Base-by-base conservation (phyloP, 2,888 invertebrate species). In the Liposcelis brunnea region DNA sequence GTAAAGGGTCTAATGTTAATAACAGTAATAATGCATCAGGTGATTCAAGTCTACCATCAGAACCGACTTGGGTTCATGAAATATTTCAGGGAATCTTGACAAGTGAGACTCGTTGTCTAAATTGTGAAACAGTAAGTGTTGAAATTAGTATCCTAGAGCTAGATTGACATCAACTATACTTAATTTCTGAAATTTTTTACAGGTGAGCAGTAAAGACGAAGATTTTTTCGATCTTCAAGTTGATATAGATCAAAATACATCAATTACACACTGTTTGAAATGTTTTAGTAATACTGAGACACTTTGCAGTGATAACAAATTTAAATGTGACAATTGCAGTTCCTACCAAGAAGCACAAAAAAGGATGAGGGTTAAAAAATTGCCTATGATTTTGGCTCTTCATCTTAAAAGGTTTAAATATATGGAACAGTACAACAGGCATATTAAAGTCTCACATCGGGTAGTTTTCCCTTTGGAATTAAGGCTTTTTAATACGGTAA, bases 71-170 rank as follows among this genome's bases (percentile, higher is more conserved):
- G 98, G 95, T 98, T 49, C 97, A 97, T 62, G 98, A 99, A 67
- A 95, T 99, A 61, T 99, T 99, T 68, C 97, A 98, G 69, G 98
- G 98, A 52, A 97, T 97, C 45, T 73, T 99, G 51, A 98, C 98
- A 2, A 97, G 97, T 63, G 98, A 99, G 71, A 98, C 98, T 2
- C 72, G 94, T 56, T 99, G 98, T 70, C 77, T 99, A 55, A 98
- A 97, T 68, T 99, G 98, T 68, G 98, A 99, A 74, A 95, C 95
- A 52, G 93, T 97, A 58, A 62, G 63, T 59, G 26, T 11, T 43
- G n/a, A n/a, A n/a, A n/a, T n/a, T n/a, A n/a, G n/a, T n/a, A n/a
- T n/a, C 47, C 31, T 38, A 21, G 18, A 26, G 16, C 12, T 26
- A 26, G 26, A n/a, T n/a, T n/a, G n/a, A n/a, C n/a, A n/a, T n/a